Conservation (phyloP, 2,113 vertebrate species). For the Zosterops hypoxanthus region DNA sequence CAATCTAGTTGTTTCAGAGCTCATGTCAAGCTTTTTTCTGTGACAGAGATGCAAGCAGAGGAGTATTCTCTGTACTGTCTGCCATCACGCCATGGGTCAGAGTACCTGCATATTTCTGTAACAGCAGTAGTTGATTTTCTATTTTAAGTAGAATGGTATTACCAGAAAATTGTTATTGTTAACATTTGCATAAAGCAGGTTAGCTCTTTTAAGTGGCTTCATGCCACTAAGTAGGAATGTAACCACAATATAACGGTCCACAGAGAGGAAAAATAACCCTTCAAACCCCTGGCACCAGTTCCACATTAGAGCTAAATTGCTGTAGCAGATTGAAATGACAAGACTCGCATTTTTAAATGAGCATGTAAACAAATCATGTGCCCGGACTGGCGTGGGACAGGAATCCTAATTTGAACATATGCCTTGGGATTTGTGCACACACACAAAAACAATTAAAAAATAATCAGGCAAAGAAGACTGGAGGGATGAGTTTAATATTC, state of each 20-base stretch:
- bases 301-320: neutral
- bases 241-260: neutral
- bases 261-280: slow-evolving; percentile 27
- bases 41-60: neutral
- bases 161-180: slow-evolving; percentile 27
- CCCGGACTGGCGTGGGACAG: neutral
- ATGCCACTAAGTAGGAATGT: slow-evolving; percentile 9
- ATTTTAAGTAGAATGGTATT: slow-evolving; percentile 1
- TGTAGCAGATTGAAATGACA: slow-evolving; percentile 45
- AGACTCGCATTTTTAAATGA: neutral
- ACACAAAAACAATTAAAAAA: neutral
- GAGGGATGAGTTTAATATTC: neutral
- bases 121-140: neutral
- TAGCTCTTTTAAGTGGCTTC: slow-evolving; percentile 37
- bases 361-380: neutral
- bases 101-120: neutral
- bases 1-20: neutral
- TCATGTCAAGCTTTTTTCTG: neutral
- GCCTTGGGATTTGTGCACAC: neutral
- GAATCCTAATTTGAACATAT: neutral
- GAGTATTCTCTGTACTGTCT: neutral
- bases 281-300: slow-evolving; percentile 22
- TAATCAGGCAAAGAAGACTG: neutral
- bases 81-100: neutral
- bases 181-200: slow-evolving; percentile 16